A percentile compares a stretch with the other conserved stretches of the same genome.
These are phyloP conservation scores for Leptopilina drosophilae DNA, from an alignment of 2,888 invertebrate species.

Conservation along the genomic window DNA sequence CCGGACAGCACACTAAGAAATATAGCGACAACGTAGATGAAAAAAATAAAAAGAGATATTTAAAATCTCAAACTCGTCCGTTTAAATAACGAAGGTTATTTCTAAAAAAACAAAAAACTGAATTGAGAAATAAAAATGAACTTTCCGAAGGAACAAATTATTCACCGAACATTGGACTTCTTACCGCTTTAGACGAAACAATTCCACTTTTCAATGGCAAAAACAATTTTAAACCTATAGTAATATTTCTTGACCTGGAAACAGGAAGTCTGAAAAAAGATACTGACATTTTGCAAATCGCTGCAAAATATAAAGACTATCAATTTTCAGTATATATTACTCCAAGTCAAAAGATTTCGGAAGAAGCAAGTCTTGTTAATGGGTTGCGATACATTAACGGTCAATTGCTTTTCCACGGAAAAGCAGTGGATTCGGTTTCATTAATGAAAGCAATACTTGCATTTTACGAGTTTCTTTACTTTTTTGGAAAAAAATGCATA, in stretches of 20 bases:
- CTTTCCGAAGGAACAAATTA: conserved; percentile 37
- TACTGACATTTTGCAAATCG: conserved; percentile 43
- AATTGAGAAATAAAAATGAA: conserved; percentile 46
- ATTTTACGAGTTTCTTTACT: conserved; percentile 44
- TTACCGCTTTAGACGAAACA: conserved; percentile 23
- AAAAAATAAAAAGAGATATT: conserved; percentile 25
- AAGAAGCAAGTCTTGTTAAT: conserved; percentile 37
- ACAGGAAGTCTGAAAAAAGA: conserved; percentile 37
- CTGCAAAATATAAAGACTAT: conserved; percentile 40
- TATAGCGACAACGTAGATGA: conserved; percentile 29
- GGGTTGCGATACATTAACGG: conserved; percentile 11
- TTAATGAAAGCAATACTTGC: conserved; percentile 44
- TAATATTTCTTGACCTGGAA: conserved; percentile 40
- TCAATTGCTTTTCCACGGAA: conserved; percentile 4
- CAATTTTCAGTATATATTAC: conserved; percentile 48
- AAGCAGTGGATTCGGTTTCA: conserved; percentile 36
- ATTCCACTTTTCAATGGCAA: conserved; percentile 12
- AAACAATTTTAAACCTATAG: conserved; percentile 12
- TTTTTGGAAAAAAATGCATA: conserved; percentile 39
- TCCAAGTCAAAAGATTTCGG: conserved; percentile 45
- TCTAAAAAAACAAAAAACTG: conserved; percentile 26
- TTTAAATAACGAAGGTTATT: conserved; percentile 40
- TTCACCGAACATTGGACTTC: conserved; percentile 30
- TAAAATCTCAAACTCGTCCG: conserved; percentile 24
- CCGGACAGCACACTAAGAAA: conserved; percentile 28